These are phyloP conservation scores for Sparus aurata DNA, from an alignment of 2,797 vertebrate species.

Conservation along the genomic window DNA sequence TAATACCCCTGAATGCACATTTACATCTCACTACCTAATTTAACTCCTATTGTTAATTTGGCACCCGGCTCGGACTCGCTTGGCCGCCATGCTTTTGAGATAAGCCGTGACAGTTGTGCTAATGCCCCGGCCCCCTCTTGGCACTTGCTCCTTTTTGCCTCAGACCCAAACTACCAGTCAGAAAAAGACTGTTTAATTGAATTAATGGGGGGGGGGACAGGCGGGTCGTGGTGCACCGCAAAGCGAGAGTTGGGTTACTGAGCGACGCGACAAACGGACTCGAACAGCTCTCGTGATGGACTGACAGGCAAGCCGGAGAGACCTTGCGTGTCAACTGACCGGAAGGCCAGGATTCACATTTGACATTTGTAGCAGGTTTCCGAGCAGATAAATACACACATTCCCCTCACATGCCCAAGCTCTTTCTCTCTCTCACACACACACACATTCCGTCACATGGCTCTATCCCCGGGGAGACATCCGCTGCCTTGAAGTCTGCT, in stretches of 20 bases:
- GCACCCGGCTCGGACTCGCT: conserved; percentile 27
- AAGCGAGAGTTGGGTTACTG: background rate
- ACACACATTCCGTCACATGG: conserved; percentile 52
- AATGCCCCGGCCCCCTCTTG: conserved; percentile 13
- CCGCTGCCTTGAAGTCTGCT: conserved; percentile 73
- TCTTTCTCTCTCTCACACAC: background rate
- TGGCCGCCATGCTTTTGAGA: conserved; percentile 14
- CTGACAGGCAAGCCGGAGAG: conserved; percentile 27
- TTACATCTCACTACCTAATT: conserved; percentile 39
- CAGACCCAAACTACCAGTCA: conserved; percentile 35
- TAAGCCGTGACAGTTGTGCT: conserved; percentile 45
- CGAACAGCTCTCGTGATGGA: background rate
- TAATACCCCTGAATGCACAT: background rate
- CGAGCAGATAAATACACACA: conserved; percentile 57
- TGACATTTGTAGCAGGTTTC: conserved; percentile 69
- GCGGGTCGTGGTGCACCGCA: background rate
- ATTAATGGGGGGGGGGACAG: conserved; percentile 26
- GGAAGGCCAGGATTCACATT: conserved; percentile 59
- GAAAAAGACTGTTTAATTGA: conserved; percentile 53
- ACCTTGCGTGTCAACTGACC: conserved; percentile 41
- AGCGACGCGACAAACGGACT: conserved; percentile 16
- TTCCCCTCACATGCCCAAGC: conserved; percentile 42
- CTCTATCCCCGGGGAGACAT: conserved; percentile 71
- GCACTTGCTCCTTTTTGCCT: background rate
- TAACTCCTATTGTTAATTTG: conserved; percentile 41